A percentile compares a stretch with the other conserved stretches of the same genome.
Evolutionary conservation across 2,113 vertebrate species (phyloP).

Genomic region (Petaurus breviceps): DNA sequence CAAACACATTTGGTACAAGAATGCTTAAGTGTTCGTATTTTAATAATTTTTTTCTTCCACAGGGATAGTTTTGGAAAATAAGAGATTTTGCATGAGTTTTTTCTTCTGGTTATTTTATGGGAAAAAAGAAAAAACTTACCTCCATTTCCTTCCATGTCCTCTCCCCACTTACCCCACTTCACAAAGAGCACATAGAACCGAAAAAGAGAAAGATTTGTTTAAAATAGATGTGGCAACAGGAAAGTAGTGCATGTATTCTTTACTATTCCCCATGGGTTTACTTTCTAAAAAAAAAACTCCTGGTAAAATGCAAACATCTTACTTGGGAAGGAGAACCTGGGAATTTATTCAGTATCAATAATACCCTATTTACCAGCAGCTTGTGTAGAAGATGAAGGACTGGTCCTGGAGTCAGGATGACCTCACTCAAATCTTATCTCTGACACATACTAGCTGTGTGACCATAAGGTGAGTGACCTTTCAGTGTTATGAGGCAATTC

Average conservation of each 20-base stretch:
- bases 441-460: neutral
- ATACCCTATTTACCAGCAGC: neutral
- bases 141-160: neutral
- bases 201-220: neutral
- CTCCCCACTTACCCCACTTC: neutral
- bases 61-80: neutral
- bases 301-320: neutral
- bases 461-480: neutral
- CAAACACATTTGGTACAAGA: neutral
- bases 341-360: neutral
- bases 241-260: neutral
- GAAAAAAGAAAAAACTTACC: neutral
- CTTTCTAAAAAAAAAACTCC: neutral
- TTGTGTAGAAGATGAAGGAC: neutral
- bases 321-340: neutral
- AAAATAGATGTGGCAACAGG: neutral
- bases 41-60: neutral
- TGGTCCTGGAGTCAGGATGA: neutral
- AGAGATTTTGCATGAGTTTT: neutral
- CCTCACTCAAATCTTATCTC: neutral
- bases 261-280: neutral
- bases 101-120: neutral
- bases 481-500: neutral
- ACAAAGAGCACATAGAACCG: neutral
- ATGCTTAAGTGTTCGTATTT: neutral